These are phyloP conservation scores for Metaphire vulgaris DNA, from an alignment of 1,140 invertebrate genomes.

Conservation along the genomic window DNA sequence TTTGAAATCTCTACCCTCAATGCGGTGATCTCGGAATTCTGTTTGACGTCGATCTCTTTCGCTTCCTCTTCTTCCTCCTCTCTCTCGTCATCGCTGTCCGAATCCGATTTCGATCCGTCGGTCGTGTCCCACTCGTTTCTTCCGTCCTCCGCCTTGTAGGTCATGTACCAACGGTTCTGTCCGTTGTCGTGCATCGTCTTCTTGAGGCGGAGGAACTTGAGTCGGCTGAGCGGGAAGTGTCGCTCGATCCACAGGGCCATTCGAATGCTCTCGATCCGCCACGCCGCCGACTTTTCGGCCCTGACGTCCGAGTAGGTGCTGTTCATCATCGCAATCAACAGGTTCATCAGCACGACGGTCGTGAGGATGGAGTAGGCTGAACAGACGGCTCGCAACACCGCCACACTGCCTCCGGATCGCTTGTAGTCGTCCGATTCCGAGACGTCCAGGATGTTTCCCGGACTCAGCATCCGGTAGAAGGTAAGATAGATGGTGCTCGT, in stretches of 20 bases:
- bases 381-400: constrained; percentile 15
- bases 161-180: constrained; percentile 22
- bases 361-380: constrained; percentile 8
- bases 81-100: background rate
- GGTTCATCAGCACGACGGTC: constrained; percentile 17
- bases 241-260: constrained; percentile 22
- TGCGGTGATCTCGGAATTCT: background rate
- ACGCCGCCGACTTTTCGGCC: constrained; percentile 11
- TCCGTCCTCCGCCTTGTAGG: background rate
- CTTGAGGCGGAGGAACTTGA: background rate
- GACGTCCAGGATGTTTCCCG: constrained; percentile 17
- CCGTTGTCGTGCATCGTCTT: constrained; percentile 1
- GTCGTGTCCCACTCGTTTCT: background rate
- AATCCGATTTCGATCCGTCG: background rate
- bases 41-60: background rate
- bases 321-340: constrained; percentile 24
- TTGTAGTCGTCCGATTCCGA: background rate
- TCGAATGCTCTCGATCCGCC: constrained; percentile 13
- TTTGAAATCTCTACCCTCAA: constrained; percentile 6
- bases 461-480: constrained; percentile 21
- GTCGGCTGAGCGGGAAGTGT: background rate
- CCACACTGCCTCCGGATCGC: background rate
- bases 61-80: constrained; percentile 10
- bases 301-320: constrained; percentile 22
- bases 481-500: constrained; percentile 17